Conservation (phyloP, 2,797 vertebrate genomes). For the Tolypeutes matacus region DNA sequence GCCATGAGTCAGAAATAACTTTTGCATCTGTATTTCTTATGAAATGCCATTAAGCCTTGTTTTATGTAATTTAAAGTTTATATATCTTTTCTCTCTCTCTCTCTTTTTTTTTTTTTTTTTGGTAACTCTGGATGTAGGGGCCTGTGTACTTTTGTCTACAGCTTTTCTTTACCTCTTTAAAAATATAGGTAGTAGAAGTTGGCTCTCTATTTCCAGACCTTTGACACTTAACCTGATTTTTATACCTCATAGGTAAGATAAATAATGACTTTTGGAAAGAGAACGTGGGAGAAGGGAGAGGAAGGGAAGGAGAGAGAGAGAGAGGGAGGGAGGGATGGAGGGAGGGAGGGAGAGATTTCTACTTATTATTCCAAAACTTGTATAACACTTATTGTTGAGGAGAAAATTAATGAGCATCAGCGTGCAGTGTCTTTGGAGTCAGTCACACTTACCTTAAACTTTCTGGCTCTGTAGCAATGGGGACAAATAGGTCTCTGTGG, state of each 20-base stretch:
- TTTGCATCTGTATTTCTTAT: neutral
- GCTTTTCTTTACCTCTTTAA: neutral
- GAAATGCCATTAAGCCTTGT: neutral
- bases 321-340: too few species aligned
- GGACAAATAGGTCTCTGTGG: neutral
- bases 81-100: too few species aligned
- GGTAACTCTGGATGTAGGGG: neutral
- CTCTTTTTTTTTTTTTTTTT: too few species aligned
- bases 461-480: neutral
- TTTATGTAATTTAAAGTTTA: neutral
- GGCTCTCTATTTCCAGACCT: neutral
- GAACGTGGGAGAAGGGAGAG: neutral
- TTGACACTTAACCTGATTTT: neutral
- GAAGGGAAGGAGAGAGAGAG: too few species aligned
- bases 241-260: neutral
- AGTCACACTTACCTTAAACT: neutral
- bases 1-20: neutral
- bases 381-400: neutral
- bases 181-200: neutral
- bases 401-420: neutral
- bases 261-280: neutral
- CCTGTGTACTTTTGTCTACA: neutral
- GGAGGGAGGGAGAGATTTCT: too few species aligned
- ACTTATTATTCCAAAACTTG: neutral
- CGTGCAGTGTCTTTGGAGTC: neutral